phyloP scores from a whole-genome alignment of 2,888 invertebrate genomes.

The Allygus modestus region DNA sequence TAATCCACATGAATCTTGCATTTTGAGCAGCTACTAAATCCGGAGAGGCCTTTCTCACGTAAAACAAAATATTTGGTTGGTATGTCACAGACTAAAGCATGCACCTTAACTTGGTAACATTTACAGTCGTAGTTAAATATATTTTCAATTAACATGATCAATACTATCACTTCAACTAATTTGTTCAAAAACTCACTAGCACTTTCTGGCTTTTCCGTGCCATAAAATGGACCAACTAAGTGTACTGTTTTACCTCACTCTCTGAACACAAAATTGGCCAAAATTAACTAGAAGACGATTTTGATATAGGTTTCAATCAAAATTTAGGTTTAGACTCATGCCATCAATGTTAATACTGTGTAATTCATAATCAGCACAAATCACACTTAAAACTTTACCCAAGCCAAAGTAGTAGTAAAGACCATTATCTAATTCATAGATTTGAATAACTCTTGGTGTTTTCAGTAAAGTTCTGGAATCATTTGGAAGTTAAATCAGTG shows the following conservation, averaged over 20 bases:
- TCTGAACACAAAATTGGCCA: slow-evolving; percentile 61
- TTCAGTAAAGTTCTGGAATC: slow-evolving; percentile 56
- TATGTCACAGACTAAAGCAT: slow-evolving; percentile 56
- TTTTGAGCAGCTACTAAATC: slow-evolving; percentile 66
- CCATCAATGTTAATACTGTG: background rate
- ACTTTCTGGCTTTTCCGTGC: slow-evolving; percentile 54
- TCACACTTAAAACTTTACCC: slow-evolving; percentile 8
- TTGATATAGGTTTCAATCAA: slow-evolving; percentile 42
- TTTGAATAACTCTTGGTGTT: slow-evolving; percentile 50
- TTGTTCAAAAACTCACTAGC: slow-evolving; percentile 47
- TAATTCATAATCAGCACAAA: slow-evolving; percentile 6
- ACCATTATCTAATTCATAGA: slow-evolving; percentile 22
- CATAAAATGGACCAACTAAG: slow-evolving; percentile 60
- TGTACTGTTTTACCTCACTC: slow-evolving; percentile 15
- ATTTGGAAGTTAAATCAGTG: slow-evolving; percentile 32
- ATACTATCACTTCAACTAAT: slow-evolving; percentile 58
- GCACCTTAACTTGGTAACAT: slow-evolving; percentile 5
- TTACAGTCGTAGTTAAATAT: slow-evolving; percentile 16
- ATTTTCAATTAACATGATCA: background rate
- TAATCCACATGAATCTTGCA: slow-evolving; percentile 65
- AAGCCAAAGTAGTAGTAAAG: slow-evolving; percentile 56
- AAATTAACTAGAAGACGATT: slow-evolving; percentile 28
- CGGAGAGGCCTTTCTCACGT: slow-evolving; percentile 53
- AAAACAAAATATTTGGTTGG: slow-evolving; percentile 63
- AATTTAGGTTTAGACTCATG: slow-evolving; percentile 13